phyloP scores from a whole-genome alignment of 2,113 vertebrate genomes.

The Quiscalus mexicanus region DNA sequence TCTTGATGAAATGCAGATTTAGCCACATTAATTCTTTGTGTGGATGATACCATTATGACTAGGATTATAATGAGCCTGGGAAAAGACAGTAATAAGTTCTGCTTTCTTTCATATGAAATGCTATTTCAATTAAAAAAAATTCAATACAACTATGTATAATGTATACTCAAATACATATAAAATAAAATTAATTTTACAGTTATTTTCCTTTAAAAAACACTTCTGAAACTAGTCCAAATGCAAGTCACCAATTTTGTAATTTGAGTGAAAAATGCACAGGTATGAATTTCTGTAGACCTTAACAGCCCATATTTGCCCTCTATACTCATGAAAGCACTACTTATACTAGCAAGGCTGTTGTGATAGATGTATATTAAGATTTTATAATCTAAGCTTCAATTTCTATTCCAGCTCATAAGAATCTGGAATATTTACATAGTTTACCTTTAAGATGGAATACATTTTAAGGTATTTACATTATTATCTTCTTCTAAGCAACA shows the following conservation, averaged over 20 bases:
- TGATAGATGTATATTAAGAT: background rate
- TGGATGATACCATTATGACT: background rate
- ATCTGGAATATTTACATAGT: background rate
- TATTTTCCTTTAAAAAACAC: background rate
- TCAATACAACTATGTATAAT: background rate
- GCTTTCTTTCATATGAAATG: background rate
- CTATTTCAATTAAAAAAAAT: background rate
- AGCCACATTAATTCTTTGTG: background rate
- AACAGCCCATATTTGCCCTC: rapidly evolving
- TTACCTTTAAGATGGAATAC: background rate
- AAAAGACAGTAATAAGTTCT: background rate
- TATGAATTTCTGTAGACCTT: background rate
- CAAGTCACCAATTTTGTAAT: background rate
- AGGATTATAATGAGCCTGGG: background rate
- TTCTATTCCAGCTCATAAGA: background rate
- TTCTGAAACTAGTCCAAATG: background rate
- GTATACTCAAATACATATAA: background rate
- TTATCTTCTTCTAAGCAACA: background rate
- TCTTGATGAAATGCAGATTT: conserved; percentile 27
- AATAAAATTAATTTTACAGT: background rate
- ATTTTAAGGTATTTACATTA: background rate
- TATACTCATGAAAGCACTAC: background rate
- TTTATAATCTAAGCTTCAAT: background rate
- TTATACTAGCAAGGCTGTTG: background rate
- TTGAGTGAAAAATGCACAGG: background rate